Percentiles rank a stretch among this genome's conserved stretches.
These are phyloP conservation scores for Myotis pilosus DNA, from an alignment of 2,797 vertebrate genomes.

Conservation along the genomic window DNA sequence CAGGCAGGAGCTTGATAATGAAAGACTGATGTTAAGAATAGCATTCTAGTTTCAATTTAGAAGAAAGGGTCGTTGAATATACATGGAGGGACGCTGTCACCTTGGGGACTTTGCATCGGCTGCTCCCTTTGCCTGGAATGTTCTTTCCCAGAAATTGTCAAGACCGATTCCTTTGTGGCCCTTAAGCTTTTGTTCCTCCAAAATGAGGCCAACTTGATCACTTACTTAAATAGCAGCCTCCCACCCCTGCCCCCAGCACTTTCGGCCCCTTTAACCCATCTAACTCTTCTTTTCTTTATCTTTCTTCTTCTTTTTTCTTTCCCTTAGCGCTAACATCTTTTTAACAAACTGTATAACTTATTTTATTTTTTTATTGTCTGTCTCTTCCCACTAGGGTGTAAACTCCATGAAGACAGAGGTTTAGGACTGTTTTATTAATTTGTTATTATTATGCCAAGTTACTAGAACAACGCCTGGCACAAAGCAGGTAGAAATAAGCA, in stretches of 20 bases:
- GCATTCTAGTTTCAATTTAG: background rate
- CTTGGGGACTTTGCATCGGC: background rate
- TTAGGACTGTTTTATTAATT: background rate
- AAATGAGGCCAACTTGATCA: background rate
- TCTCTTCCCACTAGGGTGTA: background rate
- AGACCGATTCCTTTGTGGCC: background rate
- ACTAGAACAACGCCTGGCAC: background rate
- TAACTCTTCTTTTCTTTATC: background rate
- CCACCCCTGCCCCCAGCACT: background rate
- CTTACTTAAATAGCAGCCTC: background rate
- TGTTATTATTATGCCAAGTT: background rate
- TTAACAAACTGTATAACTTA: background rate
- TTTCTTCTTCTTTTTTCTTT: background rate
- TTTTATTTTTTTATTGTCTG: background rate
- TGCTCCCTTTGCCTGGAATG: background rate
- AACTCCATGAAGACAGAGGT: background rate
- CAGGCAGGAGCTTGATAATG: background rate
- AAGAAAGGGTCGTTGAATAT: background rate
- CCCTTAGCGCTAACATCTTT: background rate
- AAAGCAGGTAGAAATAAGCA: background rate
- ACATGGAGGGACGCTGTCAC: background rate
- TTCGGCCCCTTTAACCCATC: background rate
- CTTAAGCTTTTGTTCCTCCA: background rate
- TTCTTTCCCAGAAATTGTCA: background rate
- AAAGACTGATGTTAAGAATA: slow-evolving; percentile 26